phyloP scores from a whole-genome alignment of 2,113 vertebrate genomes.

The Tylochromis polylepis region DNA sequence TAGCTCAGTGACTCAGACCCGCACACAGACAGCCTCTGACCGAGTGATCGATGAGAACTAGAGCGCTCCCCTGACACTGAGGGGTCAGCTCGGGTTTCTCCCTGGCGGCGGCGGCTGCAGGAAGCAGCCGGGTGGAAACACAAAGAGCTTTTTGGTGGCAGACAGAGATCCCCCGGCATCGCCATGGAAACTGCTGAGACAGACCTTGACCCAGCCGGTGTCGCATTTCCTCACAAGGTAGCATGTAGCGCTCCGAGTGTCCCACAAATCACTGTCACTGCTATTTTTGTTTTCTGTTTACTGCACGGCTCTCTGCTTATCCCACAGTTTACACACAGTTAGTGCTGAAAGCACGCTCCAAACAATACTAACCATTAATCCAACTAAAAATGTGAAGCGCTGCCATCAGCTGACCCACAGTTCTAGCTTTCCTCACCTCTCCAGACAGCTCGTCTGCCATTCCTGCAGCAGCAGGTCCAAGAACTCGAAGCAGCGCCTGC shows the following conservation, averaged over 20 bases:
- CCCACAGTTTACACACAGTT: neutral
- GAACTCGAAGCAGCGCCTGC: conserved; percentile 90
- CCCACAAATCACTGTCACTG: neutral
- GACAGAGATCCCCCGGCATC: conserved; percentile 16
- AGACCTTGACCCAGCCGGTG: neutral
- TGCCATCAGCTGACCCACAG: neutral
- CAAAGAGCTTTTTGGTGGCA: conserved; percentile 19
- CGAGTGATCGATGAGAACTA: conserved; percentile 20
- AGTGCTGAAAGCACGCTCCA: neutral
- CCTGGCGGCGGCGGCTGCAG: neutral
- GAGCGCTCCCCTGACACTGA: conserved; percentile 9
- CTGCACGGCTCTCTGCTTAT: neutral
- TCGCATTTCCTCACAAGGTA: conserved; percentile 14
- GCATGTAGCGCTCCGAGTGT: neutral
- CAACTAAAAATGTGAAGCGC: neutral
- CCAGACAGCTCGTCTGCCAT: conserved; percentile 86
- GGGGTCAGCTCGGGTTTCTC: conserved; percentile 45
- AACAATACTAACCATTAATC: neutral
- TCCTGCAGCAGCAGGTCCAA: conserved; percentile 87
- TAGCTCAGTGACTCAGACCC: neutral
- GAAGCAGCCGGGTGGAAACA: conserved; percentile 15
- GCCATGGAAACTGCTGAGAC: conserved; percentile 29
- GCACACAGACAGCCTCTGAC: neutral
- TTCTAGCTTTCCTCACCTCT: conserved; percentile 76
- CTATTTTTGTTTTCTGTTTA: neutral